A percentile compares a stretch with the other conserved stretches of the same genome.
Conservation (phyloP, 2,797 vertebrate species). For the Lophius americanus region DNA sequence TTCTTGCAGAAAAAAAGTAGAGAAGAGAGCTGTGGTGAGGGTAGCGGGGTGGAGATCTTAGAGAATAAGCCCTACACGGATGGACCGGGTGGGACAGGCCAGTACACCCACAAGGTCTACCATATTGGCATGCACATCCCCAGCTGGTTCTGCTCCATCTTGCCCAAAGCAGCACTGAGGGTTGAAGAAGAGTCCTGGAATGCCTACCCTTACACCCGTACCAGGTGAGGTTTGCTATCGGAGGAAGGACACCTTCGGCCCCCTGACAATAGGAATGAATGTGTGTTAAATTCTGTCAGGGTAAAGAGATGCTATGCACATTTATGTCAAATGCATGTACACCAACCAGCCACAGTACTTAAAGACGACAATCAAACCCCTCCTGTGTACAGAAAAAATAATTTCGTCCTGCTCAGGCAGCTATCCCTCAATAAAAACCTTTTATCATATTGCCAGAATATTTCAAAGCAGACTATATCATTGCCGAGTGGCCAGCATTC, state of each 20-base stretch:
- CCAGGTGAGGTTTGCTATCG: conserved; percentile 80
- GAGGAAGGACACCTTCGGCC: conserved; percentile 29
- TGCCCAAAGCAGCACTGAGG: conserved; percentile 93
- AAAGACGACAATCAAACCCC: background rate
- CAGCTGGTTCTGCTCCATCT: conserved; percentile 96
- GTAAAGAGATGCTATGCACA: background rate
- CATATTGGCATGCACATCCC: conserved; percentile 99
- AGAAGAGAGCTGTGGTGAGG: conserved; percentile 96
- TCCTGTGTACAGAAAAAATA: background rate
- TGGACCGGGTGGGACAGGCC: conserved; percentile 92
- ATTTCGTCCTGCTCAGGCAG: background rate
- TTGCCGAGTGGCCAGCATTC: conserved; percentile 17
- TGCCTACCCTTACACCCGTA: conserved; percentile 94
- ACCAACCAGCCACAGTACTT: no score
- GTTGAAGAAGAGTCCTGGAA: conserved; percentile 97
- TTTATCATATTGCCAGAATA: conserved; percentile 39
- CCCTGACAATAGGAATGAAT: conserved; percentile 17
- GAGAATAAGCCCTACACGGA: conserved; percentile 96
- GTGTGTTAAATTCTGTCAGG: conserved; percentile 19
- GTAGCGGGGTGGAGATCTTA: conserved; percentile 97
- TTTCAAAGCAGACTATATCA: conserved; percentile 23
- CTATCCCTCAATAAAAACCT: conserved; percentile 14
- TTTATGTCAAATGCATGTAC: background rate
- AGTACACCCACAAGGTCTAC: conserved; percentile 98
- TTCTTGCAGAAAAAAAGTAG: conserved; percentile 93